These are phyloP conservation scores for Notiomystis cincta DNA, from an alignment of 2,113 vertebrate genomes.

Conservation along the genomic window DNA sequence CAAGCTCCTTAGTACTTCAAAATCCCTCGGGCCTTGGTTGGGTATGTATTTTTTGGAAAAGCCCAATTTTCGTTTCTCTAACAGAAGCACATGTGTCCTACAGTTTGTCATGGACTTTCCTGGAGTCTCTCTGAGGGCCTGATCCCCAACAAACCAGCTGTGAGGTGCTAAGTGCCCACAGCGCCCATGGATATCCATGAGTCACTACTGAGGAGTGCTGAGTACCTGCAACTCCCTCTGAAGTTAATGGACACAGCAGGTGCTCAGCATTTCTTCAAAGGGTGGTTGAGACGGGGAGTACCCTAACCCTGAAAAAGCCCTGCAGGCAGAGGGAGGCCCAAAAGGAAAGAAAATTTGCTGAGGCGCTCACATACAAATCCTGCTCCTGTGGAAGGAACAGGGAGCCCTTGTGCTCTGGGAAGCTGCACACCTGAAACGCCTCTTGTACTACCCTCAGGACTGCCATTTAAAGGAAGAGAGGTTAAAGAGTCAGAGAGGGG, in stretches of 20 bases:
- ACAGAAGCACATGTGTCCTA: not conserved
- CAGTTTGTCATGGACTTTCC: not conserved
- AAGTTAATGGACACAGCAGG: not conserved
- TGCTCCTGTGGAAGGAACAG: not conserved
- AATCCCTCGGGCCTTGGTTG: not conserved
- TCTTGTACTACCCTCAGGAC: not conserved
- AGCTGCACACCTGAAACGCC: not conserved
- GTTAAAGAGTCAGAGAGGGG: not conserved
- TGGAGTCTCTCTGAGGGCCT: not conserved
- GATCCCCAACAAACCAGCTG: not conserved
- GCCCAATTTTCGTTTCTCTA: not conserved
- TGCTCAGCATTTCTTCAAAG: not conserved
- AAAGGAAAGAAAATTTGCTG: not conserved
- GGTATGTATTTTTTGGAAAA: conserved; percentile 3
- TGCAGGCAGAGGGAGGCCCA: not conserved
- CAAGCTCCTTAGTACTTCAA: not conserved
- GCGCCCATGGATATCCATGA: not conserved
- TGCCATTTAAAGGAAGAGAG: not conserved
- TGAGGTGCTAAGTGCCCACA: not conserved
- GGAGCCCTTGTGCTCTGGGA: not conserved
- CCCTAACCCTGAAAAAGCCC: not conserved
- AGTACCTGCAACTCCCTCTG: not conserved
- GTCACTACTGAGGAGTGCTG: not conserved
- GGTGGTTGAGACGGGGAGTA: accelerated
- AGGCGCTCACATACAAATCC: not conserved